A percentile compares a stretch with the other conserved stretches of the same genome.
Evolutionary conservation across 2,888 invertebrate species (phyloP).

Genomic region (Germaria angustata): DNA sequence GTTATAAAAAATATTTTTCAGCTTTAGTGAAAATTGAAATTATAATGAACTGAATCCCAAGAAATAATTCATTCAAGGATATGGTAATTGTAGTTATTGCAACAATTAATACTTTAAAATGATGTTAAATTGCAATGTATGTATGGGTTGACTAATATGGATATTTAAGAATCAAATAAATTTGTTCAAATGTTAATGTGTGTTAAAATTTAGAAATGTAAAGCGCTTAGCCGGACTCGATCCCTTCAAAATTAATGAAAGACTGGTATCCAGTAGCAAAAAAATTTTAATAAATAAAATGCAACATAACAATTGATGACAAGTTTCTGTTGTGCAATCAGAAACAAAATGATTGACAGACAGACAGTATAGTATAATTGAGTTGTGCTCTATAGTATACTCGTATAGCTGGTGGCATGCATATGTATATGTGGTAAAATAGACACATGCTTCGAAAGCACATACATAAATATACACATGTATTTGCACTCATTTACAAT

Average conservation of each 20-base stretch:
- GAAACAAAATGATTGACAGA: conserved; percentile 23
- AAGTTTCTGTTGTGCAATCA: conserved; percentile 50
- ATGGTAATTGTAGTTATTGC: too few species aligned
- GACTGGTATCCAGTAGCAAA: background rate
- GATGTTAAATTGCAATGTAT: background rate
- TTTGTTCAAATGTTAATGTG: background rate
- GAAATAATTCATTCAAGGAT: too few species aligned
- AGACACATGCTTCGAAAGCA: conserved; percentile 7
- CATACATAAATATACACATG: background rate
- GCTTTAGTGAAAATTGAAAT: too few species aligned
- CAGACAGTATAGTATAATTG: conserved; percentile 26
- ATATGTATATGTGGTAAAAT: conserved; percentile 31
- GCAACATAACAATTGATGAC: conserved; percentile 56
- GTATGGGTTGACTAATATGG: background rate
- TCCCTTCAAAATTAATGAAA: conserved; percentile 19
- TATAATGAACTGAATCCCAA: too few species aligned
- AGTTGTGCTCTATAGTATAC: conserved; percentile 2
- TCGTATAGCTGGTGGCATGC: background rate
- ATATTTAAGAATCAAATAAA: background rate
- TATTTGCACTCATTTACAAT: background rate
- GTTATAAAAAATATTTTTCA: too few species aligned
- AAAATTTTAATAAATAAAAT: background rate
- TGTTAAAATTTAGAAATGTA: conserved; percentile 48
- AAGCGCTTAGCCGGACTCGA: conserved; percentile 37
- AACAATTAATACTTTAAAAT: background rate